Evolutionary conservation across 2,797 vertebrate species (phyloP).

Genomic region (Aphelocoma californica): DNA sequence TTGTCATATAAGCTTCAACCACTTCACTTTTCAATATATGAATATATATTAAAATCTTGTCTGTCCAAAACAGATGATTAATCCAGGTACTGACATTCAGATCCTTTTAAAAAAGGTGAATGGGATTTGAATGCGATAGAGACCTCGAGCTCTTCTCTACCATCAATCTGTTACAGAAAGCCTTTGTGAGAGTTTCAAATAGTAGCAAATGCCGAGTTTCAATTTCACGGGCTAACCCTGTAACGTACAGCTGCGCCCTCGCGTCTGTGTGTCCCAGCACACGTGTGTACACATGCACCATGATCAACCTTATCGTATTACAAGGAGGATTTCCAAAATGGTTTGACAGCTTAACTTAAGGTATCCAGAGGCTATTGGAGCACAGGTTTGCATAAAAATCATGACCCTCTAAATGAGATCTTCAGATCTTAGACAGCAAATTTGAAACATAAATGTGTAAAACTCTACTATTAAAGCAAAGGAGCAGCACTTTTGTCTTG

Average conservation of each 20-base stretch:
- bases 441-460: not conserved
- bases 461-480: not conserved
- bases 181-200: not conserved
- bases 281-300: accelerated
- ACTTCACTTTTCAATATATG: not conserved
- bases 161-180: not conserved
- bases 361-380: not conserved
- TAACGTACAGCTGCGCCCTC: not conserved
- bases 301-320: accelerated
- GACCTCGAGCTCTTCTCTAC: not conserved
- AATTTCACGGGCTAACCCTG: not conserved
- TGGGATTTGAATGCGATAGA: accelerated
- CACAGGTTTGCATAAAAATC: not conserved
- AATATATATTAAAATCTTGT: not conserved
- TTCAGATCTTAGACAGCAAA: not conserved
- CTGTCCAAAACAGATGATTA: not conserved
- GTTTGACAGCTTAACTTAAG: not conserved
- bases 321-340: not conserved
- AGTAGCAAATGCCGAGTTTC: not conserved
- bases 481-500: not conserved
- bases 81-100: not conserved
- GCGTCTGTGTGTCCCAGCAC: not conserved
- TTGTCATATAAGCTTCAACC: not conserved
- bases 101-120: not conserved
- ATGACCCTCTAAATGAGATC: not conserved